These are phyloP conservation scores for Acanthopagrus latus DNA, from an alignment of 2,797 vertebrate species.

Conservation along the genomic window DNA sequence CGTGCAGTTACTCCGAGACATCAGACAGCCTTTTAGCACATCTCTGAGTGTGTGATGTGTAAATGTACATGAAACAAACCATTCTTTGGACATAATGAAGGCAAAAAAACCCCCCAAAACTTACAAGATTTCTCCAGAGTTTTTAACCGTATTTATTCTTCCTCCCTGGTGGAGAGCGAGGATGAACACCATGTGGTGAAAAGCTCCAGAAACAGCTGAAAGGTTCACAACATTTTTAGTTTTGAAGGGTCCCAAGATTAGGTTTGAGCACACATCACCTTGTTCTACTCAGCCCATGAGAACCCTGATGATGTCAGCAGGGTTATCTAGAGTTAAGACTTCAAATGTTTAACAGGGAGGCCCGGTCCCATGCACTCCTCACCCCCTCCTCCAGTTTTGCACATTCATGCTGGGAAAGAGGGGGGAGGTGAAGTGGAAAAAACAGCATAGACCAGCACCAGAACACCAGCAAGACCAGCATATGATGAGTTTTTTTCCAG, in stretches of 20 bases:
- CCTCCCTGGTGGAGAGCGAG: not conserved
- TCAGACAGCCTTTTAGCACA: conserved; percentile 21
- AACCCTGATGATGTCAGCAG: not conserved
- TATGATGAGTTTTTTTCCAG: no score
- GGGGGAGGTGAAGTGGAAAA: no score
- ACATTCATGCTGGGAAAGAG: no score
- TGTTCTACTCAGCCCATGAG: no score
- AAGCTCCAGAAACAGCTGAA: not conserved
- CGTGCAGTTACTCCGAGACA: conserved; percentile 11
- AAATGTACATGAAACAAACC: conserved; percentile 23
- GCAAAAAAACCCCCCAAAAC: not conserved
- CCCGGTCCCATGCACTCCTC: no score
- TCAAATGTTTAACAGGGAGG: not conserved
- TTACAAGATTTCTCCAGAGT: not conserved
- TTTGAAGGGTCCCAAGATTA: not conserved
- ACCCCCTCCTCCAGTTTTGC: no score
- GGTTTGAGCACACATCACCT: no score
- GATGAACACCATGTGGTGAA: not conserved
- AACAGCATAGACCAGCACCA: no score
- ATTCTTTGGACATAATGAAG: not conserved
- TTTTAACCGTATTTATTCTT: not conserved
- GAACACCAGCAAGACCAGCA: no score
- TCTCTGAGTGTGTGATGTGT: conserved; percentile 28
- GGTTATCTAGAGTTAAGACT: not conserved
- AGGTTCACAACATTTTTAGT: not conserved